Conservation (phyloP, 2,797 vertebrate genomes). For the Onychomys leucogaster region DNA sequence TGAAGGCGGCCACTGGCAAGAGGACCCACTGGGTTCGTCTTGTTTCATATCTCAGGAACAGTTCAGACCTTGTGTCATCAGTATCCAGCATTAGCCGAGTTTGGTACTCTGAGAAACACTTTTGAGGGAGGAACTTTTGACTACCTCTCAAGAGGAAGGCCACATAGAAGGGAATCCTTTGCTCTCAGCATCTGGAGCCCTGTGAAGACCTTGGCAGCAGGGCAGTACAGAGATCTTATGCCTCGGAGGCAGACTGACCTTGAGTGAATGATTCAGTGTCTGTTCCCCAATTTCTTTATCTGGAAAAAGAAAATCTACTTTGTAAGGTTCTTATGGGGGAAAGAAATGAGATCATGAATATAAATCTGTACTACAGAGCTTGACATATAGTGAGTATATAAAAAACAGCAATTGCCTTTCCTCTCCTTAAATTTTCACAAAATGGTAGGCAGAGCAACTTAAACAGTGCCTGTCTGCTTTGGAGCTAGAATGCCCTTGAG, state of each 20-base stretch:
- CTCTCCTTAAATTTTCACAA: slow-evolving; percentile 42
- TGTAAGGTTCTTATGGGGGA: slow-evolving; percentile 47
- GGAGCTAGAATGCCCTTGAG: not conserved
- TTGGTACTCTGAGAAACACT: slow-evolving; percentile 57
- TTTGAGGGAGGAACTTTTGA: not conserved
- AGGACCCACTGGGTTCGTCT: slow-evolving; percentile 75
- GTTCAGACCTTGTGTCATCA: slow-evolving; percentile 66
- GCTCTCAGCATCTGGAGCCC: slow-evolving; percentile 15
- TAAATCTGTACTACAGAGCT: slow-evolving; percentile 44
- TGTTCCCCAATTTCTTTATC: slow-evolving; percentile 40
- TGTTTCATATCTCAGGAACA: slow-evolving; percentile 66
- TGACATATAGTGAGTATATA: slow-evolving; percentile 29
- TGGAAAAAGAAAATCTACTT: not conserved
- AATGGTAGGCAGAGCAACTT: not conserved
- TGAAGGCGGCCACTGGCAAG: slow-evolving; percentile 77
- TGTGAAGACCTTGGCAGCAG: slow-evolving; percentile 53
- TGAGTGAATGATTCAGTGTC: slow-evolving; percentile 39
- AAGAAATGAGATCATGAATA: slow-evolving; percentile 63
- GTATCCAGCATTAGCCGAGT: slow-evolving; percentile 25
- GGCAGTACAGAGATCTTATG: not conserved
- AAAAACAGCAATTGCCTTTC: slow-evolving; percentile 65
- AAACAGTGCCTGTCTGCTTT: slow-evolving; percentile 33
- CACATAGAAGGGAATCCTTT: not conserved
- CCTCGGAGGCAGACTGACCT: slow-evolving; percentile 54
- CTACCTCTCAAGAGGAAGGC: not conserved